Conservation (phyloP, 1,140 invertebrate species). For the Plutomurus gul region DNA sequence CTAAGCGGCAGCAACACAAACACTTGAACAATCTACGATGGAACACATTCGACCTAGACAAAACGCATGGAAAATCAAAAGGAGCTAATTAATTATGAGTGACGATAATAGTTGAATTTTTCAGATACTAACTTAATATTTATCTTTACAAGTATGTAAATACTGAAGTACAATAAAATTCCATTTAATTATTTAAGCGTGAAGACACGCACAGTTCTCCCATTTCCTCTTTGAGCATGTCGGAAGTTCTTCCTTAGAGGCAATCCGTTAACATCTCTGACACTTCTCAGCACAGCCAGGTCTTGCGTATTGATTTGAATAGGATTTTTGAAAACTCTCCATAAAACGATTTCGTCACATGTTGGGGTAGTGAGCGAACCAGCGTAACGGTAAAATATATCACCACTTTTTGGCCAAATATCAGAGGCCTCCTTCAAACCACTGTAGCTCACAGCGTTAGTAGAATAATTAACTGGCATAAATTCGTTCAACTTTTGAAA, state of each 20-base stretch:
- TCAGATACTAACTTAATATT: no score
- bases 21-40: no score
- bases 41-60: no score
- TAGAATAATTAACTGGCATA: background rate
- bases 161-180: no score
- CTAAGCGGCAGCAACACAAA: no score
- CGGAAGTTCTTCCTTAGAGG: background rate
- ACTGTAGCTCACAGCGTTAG: background rate
- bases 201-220: background rate
- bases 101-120: no score
- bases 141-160: no score
- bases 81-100: no score
- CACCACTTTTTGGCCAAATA: background rate
- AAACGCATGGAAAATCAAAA: no score
- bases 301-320: background rate
- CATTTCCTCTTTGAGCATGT: background rate
- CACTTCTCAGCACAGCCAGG: background rate
- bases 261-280: background rate
- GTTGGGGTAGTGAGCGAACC: slow-evolving; percentile 92
- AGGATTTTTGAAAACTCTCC: slow-evolving; percentile 74
- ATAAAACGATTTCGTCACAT: slow-evolving; percentile 84
- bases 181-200: background rate
- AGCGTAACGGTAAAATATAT: slow-evolving; percentile 63
- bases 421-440: background rate
- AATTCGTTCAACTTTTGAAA: background rate